phyloP scores from a whole-genome alignment of 2,113 vertebrate genomes.

The Microcebus griseorufus region DNA sequence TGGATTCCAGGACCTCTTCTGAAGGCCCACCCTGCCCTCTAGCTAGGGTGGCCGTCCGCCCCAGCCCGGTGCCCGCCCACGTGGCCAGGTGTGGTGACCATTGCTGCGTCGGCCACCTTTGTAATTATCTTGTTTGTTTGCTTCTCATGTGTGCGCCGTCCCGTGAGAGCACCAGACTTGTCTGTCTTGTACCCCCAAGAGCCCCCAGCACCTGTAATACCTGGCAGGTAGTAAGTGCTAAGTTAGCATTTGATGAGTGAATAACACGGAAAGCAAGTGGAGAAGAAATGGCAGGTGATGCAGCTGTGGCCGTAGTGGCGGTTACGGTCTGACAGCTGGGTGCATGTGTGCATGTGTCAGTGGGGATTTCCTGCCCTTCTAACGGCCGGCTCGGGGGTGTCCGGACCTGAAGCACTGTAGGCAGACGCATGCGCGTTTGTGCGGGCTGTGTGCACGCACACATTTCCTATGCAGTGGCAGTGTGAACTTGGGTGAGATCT shows the following conservation, averaged over 20 bases:
- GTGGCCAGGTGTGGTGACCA: neutral
- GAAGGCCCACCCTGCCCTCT: neutral
- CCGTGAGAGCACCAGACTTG: neutral
- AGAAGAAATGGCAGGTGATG: neutral
- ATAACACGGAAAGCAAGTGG: neutral
- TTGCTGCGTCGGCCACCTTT: neutral
- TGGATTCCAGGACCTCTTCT: neutral
- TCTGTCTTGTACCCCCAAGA: neutral
- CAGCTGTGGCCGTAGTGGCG: neutral
- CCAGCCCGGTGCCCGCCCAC: neutral
- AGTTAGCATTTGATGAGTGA: neutral
- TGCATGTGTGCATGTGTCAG: neutral
- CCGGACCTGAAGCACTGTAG: neutral
- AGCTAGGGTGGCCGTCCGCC: no score
- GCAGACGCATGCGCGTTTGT: neutral
- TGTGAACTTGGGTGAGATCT: neutral
- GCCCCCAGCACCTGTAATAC: accelerated
- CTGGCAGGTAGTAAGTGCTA: neutral
- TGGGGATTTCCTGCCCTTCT: neutral
- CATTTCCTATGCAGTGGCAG: neutral
- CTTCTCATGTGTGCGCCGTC: neutral
- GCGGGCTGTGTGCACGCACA: accelerated
- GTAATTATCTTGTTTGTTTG: neutral
- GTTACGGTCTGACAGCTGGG: neutral
- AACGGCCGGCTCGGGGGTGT: neutral